Base-by-base conservation (phyloP, 2,797 vertebrate species). In the Periparus ater region DNA sequence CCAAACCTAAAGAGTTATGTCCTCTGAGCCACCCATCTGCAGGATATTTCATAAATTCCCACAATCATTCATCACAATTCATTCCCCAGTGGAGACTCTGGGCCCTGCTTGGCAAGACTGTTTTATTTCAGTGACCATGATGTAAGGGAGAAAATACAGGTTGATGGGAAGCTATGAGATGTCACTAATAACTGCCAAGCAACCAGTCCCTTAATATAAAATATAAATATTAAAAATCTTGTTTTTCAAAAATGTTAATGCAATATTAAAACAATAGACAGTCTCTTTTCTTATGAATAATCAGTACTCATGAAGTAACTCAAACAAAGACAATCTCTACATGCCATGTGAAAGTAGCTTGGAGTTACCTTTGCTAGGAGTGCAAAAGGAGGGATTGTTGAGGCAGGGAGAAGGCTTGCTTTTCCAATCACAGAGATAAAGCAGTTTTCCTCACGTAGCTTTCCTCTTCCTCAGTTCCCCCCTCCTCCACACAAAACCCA, bases 401-500 rank as follows among this genome's bases (percentile, higher is more conserved):
- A 13, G 12, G 5, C 3, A 2, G 7, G 6, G 9, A 10, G 23
- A 44, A 80, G 30, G 21, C 30, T 50, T 66, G 44, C 5, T 86
- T 81, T 95, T 54, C 57, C 77, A 76, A 36, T n/a, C 55, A 68
- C 54, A 55, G 21, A 88, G 42, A 62, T 68, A 83, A 87, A 88
- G 40, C 55, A 36, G 38, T 51, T 87, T 62, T 90, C 66, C 53
- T 93, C 47, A 47, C 0, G 0, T 57, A 53, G 40, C n/a, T 61
- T 81, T 75, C 84, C 61, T 83, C 68, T 48, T 77, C 71, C 60
- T 86, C 42, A 30, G 25, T 17, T 70, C 30, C 44, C 89, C 34
- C 58, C 79, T 67, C 82, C 92, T 78, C 62, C 70, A 77, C 53
- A 34, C 60, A 88, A 88, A 93, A 71, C 34, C 54, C 73, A 95